Evolutionary conservation across 2,797 vertebrate species (phyloP), one percentile per base, ranked within the genome.

Genomic region (Myioborus miniatus): DNA sequence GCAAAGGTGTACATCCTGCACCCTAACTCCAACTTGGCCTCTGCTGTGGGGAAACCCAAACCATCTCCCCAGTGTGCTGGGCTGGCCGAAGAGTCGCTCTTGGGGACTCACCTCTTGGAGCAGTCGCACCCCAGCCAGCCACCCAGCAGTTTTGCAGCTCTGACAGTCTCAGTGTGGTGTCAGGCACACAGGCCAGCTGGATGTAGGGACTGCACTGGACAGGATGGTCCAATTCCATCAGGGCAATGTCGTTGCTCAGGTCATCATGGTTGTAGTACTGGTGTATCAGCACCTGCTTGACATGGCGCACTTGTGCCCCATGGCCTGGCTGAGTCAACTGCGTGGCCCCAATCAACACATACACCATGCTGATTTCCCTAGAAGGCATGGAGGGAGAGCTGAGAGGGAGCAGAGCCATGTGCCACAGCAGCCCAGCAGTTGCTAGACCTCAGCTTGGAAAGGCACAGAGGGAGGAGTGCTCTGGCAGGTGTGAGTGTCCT

Each of bases 1-100:
- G 14, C 9, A 46, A 15, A 22, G 9, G 11, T 1, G 2, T 13
- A n/a, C 0, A 0, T 39, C 23, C 63, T 13, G 1, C 23, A 46
- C 11, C 16, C 13, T 30, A n/a, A 12, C 7, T 60, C 15, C 26
- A 50, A 16, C 12, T 37, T 46, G 7, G 5, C 9, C 24, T 62
- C 8, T 55, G 34, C 22, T 26, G 2, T 30, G 6, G 8, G 13
- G 13, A 46, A 55, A 41, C 14, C 6, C 49, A 55, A 29, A 3
- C 10, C 3, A 2, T 29, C 12, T 46, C 12, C 9, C 20, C 17
- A 12, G 21, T 26, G 11, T 34, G 6, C 41, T 34, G 18, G 26
- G 20, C 3, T 70, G 12, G 30, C 17, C 3, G 11, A 30, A 4
- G 3, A 24, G 8, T 59, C 1, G 0, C 8, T 32, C n/a, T 29